Conservation (phyloP, 2,888 invertebrate genomes). For the Acrobasis repandana region DNA sequence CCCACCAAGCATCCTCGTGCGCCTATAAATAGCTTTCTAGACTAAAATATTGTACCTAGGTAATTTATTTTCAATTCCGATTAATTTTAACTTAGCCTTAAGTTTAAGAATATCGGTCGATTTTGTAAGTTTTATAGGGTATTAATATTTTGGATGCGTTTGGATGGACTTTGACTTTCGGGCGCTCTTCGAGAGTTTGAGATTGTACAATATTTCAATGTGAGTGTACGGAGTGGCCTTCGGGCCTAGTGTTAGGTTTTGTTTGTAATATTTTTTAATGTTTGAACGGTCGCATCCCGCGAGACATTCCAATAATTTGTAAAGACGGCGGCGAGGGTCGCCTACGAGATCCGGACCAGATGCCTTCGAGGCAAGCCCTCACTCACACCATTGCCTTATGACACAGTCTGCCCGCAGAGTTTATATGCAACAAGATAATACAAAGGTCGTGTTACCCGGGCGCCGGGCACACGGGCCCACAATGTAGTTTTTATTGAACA, state of each 20-base stretch:
- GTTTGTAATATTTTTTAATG: slow-evolving; percentile 68
- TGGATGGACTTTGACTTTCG: slow-evolving; percentile 49
- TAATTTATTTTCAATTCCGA: slow-evolving; percentile 84
- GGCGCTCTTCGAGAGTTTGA: slow-evolving; percentile 56
- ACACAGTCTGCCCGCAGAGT: slow-evolving; percentile 83
- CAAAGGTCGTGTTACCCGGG: slow-evolving; percentile 83
- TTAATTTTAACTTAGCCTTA: slow-evolving; percentile 82
- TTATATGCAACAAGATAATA: slow-evolving; percentile 82
- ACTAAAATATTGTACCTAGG: slow-evolving; percentile 83
- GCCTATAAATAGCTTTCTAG: slow-evolving; percentile 80
- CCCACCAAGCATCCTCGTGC: slow-evolving; percentile 67
- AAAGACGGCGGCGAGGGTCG: slow-evolving; percentile 59
- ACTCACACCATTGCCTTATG: slow-evolving; percentile 80
- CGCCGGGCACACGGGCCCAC: slow-evolving; percentile 82
- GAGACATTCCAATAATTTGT: slow-evolving; percentile 81
- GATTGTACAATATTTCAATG: slow-evolving; percentile 71
- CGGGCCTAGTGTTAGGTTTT: slow-evolving; percentile 68
- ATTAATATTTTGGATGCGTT: slow-evolving; percentile 69
- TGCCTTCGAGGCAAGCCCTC: slow-evolving; percentile 63
- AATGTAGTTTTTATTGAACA: slow-evolving; percentile 83
- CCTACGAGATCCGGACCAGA: slow-evolving; percentile 54
- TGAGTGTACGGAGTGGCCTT: slow-evolving; percentile 64
- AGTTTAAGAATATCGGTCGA: slow-evolving; percentile 79
- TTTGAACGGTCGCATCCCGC: slow-evolving; percentile 76
- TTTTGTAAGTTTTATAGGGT: slow-evolving; percentile 84